These are phyloP conservation scores for Euleptes europaea DNA, from an alignment of 2,113 vertebrate genomes.

Conservation along the genomic window DNA sequence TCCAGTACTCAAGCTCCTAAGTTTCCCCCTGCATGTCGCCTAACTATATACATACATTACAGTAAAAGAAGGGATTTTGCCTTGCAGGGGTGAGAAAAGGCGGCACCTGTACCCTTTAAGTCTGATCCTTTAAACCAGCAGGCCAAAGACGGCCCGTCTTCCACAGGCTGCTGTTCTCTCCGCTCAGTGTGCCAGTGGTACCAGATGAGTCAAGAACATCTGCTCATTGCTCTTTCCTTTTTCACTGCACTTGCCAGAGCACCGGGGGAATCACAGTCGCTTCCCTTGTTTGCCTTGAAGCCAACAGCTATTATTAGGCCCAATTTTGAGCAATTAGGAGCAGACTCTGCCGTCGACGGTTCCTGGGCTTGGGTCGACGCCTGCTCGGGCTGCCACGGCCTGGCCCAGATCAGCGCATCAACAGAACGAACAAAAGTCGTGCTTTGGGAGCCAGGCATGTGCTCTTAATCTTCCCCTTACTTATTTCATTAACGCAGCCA, in stretches of 20 bases:
- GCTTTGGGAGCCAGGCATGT: conserved; percentile 2
- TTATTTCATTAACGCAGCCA: conserved; percentile 26
- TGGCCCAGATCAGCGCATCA: background rate
- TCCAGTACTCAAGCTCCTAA: too few species aligned
- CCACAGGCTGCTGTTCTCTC: background rate
- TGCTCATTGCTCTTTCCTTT: background rate
- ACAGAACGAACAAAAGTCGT: background rate
- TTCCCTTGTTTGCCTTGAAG: background rate
- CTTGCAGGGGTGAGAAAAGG: too few species aligned
- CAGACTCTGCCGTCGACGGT: background rate
- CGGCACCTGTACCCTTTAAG: too few species aligned
- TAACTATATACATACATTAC: too few species aligned
- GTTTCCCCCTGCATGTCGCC: too few species aligned
- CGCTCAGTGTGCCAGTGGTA: background rate
- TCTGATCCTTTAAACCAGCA: background rate
- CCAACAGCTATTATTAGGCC: conserved; percentile 20
- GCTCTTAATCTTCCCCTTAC: background rate
- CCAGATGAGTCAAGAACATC: background rate
- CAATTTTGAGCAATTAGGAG: conserved; percentile 9
- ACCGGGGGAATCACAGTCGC: background rate
- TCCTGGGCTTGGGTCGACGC: background rate
- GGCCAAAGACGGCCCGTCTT: too few species aligned
- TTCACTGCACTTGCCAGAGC: background rate
- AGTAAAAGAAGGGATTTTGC: too few species aligned
- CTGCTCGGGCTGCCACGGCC: background rate